Evolutionary conservation across 30 jellyfish, hydroid and myxozoan species (phyloP).

Genomic region (Turritopsis dohrnii): DNA sequence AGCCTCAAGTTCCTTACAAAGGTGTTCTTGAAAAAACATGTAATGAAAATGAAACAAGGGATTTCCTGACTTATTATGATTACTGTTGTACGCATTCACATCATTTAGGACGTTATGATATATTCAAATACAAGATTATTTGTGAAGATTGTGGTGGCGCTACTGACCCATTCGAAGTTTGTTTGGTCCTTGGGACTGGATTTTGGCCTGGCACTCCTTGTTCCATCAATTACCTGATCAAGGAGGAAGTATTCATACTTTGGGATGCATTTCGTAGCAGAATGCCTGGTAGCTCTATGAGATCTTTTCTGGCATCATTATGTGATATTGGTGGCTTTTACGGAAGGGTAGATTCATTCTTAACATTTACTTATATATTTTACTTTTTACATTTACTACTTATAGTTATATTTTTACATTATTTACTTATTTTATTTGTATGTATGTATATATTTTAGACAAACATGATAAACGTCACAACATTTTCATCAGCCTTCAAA

Average conservation of each 20-base stretch:
- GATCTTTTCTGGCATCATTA: not conserved
- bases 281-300: conserved; percentile 9
- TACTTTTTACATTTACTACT: too few species aligned
- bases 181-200: not conserved
- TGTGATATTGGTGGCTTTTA: not conserved
- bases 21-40: too few species aligned
- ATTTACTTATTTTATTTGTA: not conserved
- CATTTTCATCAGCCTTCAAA: conserved; percentile 35
- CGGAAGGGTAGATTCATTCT: conserved; percentile 1
- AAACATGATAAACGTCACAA: conserved; percentile 7
- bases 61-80: too few species aligned
- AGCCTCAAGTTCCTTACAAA: too few species aligned
- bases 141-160: conserved; percentile 7
- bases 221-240: not conserved
- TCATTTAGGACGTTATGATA: not conserved
- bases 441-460: conserved; percentile 1
- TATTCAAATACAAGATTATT: not conserved
- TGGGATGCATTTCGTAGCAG: conserved; percentile 10
- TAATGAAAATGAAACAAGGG: too few species aligned
- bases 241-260: not conserved
- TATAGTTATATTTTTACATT: too few species aligned
- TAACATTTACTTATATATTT: too few species aligned
- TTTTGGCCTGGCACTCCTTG: conserved; percentile 6
- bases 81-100: not conserved
- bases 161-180: not conserved